These are phyloP conservation scores for Cathartes aura DNA, from an alignment of 2,113 vertebrate species.

Conservation along the genomic window DNA sequence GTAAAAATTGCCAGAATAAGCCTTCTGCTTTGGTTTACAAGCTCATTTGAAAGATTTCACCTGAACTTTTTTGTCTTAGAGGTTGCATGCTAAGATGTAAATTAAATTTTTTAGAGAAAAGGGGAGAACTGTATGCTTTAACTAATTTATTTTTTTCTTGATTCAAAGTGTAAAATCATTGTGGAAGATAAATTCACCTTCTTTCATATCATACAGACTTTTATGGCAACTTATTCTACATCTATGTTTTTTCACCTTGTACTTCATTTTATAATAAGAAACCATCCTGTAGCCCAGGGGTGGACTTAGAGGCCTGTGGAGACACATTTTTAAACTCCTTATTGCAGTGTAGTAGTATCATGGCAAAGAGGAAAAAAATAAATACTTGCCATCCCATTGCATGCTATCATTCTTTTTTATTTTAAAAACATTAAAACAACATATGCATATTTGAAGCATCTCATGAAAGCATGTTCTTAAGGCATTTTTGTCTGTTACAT, in stretches of 20 bases:
- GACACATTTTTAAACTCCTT: neutral
- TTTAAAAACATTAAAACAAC: neutral
- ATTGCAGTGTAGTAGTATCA: neutral
- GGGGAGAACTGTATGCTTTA: neutral
- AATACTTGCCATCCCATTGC: neutral
- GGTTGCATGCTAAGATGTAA: neutral
- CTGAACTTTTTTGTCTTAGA: neutral
- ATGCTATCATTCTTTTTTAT: neutral
- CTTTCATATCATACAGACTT: conserved; percentile 56
- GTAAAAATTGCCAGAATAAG: neutral
- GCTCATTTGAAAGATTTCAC: conserved; percentile 24
- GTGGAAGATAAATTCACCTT: conserved; percentile 38
- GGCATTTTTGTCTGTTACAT: neutral
- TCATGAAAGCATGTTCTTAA: neutral
- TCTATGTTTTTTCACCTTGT: neutral
- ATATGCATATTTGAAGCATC: neutral
- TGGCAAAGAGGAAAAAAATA: neutral
- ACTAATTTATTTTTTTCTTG: neutral
- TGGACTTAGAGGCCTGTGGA: neutral
- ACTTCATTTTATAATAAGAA: conserved; percentile 58
- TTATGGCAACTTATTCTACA: neutral
- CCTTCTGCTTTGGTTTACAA: neutral
- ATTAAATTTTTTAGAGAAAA: neutral
- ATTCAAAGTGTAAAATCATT: conserved; percentile 48
- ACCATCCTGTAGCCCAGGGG: neutral